These are phyloP conservation scores for Epinotia brunnichana DNA, from an alignment of 2,888 invertebrate species.

Conservation along the genomic window DNA sequence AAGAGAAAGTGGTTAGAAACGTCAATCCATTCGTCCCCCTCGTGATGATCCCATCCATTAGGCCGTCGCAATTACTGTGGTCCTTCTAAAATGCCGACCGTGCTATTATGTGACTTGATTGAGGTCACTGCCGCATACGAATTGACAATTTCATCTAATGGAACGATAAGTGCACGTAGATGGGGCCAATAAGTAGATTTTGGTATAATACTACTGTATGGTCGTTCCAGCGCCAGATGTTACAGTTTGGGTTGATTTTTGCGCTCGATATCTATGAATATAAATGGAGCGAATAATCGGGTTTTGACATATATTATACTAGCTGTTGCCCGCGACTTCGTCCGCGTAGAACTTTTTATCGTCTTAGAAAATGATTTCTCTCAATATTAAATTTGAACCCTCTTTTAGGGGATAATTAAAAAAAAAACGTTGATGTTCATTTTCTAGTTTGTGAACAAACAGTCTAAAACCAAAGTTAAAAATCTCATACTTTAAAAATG, in stretches of 20 bases:
- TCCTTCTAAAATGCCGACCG: slow-evolving; percentile 55
- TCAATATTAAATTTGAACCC: too few relatives aligned
- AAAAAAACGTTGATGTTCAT: too few relatives aligned
- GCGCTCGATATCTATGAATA: not conserved
- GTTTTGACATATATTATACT: too few relatives aligned
- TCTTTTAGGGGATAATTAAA: too few relatives aligned
- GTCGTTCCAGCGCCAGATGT: slow-evolving; percentile 2
- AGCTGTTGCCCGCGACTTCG: too few relatives aligned
- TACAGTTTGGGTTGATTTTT: not conserved
- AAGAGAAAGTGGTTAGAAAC: slow-evolving; percentile 46
- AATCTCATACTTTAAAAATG: too few relatives aligned
- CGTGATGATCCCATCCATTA: slow-evolving; percentile 57
- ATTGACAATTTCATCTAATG: slow-evolving; percentile 65
- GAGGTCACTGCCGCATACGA: slow-evolving; percentile 54
- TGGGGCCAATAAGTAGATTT: slow-evolving; percentile 41
- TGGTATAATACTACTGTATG: slow-evolving; percentile 34
- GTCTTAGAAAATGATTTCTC: too few relatives aligned
- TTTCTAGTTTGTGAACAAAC: too few relatives aligned
- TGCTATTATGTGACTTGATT: slow-evolving; percentile 47
- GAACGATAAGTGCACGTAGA: slow-evolving; percentile 55
- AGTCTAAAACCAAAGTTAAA: too few relatives aligned
- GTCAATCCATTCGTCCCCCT: slow-evolving; percentile 56
- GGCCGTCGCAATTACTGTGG: slow-evolving; percentile 57
- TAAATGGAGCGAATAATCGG: not conserved
- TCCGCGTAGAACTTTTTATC: too few relatives aligned